These are phyloP conservation scores for Syngnathus acus DNA, from an alignment of 2,797 vertebrate species.

Conservation along the genomic window DNA sequence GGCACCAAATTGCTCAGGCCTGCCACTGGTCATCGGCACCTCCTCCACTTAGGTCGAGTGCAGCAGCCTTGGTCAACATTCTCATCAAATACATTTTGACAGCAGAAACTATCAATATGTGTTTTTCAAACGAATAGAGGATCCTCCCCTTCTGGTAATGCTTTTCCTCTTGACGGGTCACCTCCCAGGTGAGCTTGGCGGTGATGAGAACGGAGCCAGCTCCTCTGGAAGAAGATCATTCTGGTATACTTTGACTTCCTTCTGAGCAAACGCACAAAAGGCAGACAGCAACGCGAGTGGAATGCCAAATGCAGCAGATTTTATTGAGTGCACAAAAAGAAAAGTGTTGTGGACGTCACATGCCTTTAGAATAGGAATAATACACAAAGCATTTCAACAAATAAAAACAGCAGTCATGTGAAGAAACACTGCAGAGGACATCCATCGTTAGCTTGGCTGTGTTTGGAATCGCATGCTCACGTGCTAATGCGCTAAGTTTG, in stretches of 20 bases:
- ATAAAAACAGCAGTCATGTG: constrained; percentile 11
- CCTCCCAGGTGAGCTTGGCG: not conserved
- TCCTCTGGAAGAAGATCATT: not conserved
- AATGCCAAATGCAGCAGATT: constrained; percentile 68
- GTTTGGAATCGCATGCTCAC: not conserved
- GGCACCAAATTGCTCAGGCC: too few relatives aligned
- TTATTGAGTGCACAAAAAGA: constrained; percentile 67
- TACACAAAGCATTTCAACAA: not conserved
- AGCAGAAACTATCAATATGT: not conserved
- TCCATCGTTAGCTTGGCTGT: not conserved
- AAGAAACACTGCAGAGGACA: not conserved
- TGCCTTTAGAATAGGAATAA: constrained; percentile 2
- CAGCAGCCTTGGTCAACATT: constrained; percentile 17
- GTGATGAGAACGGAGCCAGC: not conserved
- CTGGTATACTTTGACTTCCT: not conserved
- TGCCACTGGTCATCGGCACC: not conserved
- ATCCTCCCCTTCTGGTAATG: too few relatives aligned
- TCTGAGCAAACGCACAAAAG: not conserved
- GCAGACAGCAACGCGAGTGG: not conserved
- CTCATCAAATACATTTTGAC: not conserved
- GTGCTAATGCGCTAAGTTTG: not conserved
- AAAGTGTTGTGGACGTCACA: constrained; percentile 3
- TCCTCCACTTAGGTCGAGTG: constrained; percentile 38
- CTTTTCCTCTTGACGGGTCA: too few relatives aligned
- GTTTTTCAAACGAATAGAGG: too few relatives aligned